Evolutionary conservation across 2,888 invertebrate genomes (phyloP).

Genomic region (Cheilosia grossa): DNA sequence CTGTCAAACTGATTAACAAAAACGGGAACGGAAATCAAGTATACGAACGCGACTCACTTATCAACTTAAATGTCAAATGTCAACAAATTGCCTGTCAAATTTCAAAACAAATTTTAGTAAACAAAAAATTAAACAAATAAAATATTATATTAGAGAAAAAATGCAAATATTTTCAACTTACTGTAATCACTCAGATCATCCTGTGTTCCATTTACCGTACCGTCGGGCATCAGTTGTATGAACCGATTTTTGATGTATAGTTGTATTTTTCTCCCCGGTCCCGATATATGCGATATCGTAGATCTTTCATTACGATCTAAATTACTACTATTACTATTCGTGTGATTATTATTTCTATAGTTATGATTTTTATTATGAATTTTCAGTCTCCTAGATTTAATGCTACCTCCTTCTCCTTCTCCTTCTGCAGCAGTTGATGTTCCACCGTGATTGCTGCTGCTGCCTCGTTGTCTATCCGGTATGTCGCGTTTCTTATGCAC

Average conservation of each 20-base stretch:
- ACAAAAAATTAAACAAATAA: not conserved
- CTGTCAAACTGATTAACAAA: not conserved
- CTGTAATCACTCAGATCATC: slow-evolving; percentile 92
- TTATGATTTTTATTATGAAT: slow-evolving; percentile 80
- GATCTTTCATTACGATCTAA: slow-evolving; percentile 86
- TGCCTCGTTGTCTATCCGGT: slow-evolving; percentile 66
- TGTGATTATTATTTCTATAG: slow-evolving; percentile 75
- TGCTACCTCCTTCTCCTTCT: slow-evolving; percentile 78
- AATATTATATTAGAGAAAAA: slow-evolving; percentile 5
- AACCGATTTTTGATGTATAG: slow-evolving; percentile 93
- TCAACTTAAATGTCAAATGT: slow-evolving; percentile 4
- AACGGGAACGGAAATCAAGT: not conserved
- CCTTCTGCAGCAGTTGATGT: slow-evolving; percentile 50
- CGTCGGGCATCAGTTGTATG: slow-evolving; percentile 92
- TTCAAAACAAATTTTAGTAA: not conserved
- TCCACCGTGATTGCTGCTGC: slow-evolving; percentile 45
- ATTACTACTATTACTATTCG: slow-evolving; percentile 77
- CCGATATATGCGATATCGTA: slow-evolving; percentile 92
- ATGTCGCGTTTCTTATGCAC: slow-evolving; percentile 76
- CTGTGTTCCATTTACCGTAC: slow-evolving; percentile 92
- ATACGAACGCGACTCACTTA: not conserved
- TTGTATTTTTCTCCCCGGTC: slow-evolving; percentile 92
- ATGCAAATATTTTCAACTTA: slow-evolving; percentile 84
- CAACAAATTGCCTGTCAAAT: slow-evolving; percentile 12
- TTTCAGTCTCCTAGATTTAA: slow-evolving; percentile 83